phyloP scores from a whole-genome alignment of 2,797 vertebrate species.

The Micropoecilia bifurca region DNA sequence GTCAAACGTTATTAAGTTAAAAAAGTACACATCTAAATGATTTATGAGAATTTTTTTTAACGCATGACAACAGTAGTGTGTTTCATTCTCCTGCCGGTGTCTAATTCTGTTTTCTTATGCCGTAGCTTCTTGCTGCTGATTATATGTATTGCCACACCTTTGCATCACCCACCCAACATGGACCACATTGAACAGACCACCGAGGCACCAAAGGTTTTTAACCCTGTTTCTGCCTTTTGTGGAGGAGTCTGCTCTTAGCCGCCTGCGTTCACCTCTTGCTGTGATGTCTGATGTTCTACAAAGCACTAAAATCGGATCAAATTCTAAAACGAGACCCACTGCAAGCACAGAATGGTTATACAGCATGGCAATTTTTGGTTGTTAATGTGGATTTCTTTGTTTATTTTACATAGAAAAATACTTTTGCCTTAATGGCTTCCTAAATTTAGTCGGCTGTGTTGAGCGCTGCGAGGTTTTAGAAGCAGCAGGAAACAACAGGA shows the following conservation, averaged over 20 bases:
- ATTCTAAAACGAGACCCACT: slow-evolving; percentile 44
- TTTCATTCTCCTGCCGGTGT: neutral
- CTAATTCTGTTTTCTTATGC: slow-evolving; percentile 16
- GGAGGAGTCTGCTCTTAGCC: slow-evolving; percentile 42
- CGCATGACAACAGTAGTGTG: neutral
- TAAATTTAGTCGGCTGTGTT: slow-evolving; percentile 40
- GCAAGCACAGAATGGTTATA: slow-evolving; percentile 34
- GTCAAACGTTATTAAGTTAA: neutral
- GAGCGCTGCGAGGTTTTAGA: slow-evolving; percentile 35
- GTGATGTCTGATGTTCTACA: slow-evolving; percentile 42
- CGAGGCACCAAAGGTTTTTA: slow-evolving; percentile 45
- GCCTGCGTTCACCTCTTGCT: slow-evolving; percentile 1
- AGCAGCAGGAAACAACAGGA: slow-evolving; percentile 48
- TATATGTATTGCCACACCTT: slow-evolving; percentile 54
- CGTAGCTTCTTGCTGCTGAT: slow-evolving; percentile 53
- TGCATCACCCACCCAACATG: slow-evolving; percentile 56
- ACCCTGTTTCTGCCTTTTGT: slow-evolving; percentile 71
- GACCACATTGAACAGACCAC: slow-evolving; percentile 35
- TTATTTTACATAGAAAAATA: slow-evolving; percentile 45
- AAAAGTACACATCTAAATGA: neutral
- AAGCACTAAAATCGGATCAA: slow-evolving; percentile 33
- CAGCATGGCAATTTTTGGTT: slow-evolving; percentile 10
- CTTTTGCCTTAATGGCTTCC: slow-evolving; percentile 49
- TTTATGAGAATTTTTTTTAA: neutral
- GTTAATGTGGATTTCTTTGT: neutral